A percentile compares a stretch with the other conserved stretches of the same genome.
These are phyloP conservation scores for Poeciliopsis paucimaculata DNA, from an alignment of 2,797 vertebrate species.

Conservation along the genomic window DNA sequence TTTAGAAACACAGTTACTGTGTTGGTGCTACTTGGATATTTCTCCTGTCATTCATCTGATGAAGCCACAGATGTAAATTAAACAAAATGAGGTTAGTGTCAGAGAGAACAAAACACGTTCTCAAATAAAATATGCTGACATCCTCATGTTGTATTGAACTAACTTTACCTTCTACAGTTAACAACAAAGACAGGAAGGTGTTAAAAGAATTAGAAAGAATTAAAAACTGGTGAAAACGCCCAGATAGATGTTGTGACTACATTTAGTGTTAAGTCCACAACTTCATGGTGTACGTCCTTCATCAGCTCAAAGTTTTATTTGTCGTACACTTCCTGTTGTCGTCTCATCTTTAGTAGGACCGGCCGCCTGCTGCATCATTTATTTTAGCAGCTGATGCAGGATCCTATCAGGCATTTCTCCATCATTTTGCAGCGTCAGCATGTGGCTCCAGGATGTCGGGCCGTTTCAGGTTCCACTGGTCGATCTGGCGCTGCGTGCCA, in stretches of 20 bases:
- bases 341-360: neutral
- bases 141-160: conserved; percentile 18
- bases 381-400: neutral
- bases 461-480: conserved; percentile 73
- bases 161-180: neutral
- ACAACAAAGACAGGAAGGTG: conserved; percentile 31
- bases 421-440: conserved; percentile 45
- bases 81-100: conserved; percentile 27
- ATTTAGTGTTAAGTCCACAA: conserved; percentile 27
- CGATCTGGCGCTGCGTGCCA: conserved; percentile 51
- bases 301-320: neutral
- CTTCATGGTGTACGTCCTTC: conserved; percentile 6
- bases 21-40: neutral
- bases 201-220: conserved; percentile 39
- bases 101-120: conserved; percentile 24
- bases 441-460: conserved; percentile 42
- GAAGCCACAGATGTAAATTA: conserved; percentile 3
- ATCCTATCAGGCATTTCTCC: conserved; percentile 50
- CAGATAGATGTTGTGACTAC: conserved; percentile 33
- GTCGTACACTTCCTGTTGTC: conserved; percentile 1
- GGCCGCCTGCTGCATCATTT: neutral
- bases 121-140: conserved; percentile 34
- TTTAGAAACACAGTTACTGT: neutral
- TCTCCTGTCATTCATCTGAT: neutral
- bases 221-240: conserved; percentile 41